Base-by-base conservation (phyloP, 1,140 invertebrate species). In the Drosophila arizonae region DNA sequence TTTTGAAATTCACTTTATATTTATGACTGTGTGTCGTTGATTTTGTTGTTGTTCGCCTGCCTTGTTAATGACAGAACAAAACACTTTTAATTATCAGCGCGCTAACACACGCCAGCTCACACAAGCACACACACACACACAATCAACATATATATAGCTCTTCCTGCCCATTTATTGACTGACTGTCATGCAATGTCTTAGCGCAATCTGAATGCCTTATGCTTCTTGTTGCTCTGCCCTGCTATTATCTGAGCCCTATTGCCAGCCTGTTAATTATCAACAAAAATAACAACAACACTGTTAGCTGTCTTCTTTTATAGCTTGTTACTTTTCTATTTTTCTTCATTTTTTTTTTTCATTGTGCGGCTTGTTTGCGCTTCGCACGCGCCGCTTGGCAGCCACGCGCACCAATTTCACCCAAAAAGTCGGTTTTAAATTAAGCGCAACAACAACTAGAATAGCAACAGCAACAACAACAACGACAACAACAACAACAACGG, bases 201-300 rank as follows among this genome's bases (percentile, higher is more conserved):
- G 33, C 17, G 50, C 41, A 58, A 46, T 58, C 56, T 45, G 41
- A 60, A 46, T 60, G 26, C 26, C 36, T 39, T 39, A 11, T 41
- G 55, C 39, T 45, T 24, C 63, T 15, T 39, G 15, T 21, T 67
- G 13, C 10, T 63, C 10, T 63, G 6, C 55, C 24, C 26, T 39
- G 61, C 46, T 69, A 74, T 86, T 81, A 84, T 81, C 79, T 84
- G 41, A 57, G 62, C 54, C 41, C 63, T 67, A 65, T 72, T 72
- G 81, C 70, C 75, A 78, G 77, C 78, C 81, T 86, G 81, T 76
- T 86, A 86, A 86, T 86, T 86, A 82, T 79, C 82, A 69, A 87
- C 17, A 55, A 48, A 55, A 36, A 15, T 13, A 51, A 54, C 28
- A 50, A 68, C 55, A 54, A 60, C 77, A 73, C 85, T 65, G 66